Percentiles rank a stretch among this genome's conserved stretches.
These are phyloP conservation scores for Aspidoscelis tigris DNA, from an alignment of 2,113 vertebrate genomes.

Conservation along the genomic window DNA sequence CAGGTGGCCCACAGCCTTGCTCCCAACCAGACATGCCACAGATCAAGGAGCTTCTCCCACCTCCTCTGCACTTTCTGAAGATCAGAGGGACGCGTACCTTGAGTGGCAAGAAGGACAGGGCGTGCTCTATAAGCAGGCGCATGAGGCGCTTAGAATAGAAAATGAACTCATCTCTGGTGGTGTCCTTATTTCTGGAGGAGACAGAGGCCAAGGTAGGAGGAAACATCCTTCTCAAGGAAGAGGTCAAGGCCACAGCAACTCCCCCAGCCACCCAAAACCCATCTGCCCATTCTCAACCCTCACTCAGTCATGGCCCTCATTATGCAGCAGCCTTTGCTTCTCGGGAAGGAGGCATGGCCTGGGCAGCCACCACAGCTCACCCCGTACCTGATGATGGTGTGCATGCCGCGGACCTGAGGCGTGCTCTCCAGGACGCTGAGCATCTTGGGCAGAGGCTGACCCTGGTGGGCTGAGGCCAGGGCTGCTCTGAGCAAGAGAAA, in stretches of 20 bases:
- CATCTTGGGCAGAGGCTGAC: slow-evolving; percentile 85
- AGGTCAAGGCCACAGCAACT: neutral
- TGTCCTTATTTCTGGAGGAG: slow-evolving; percentile 87
- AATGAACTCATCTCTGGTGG: slow-evolving; percentile 90
- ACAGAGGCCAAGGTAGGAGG: neutral
- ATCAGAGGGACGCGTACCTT: slow-evolving; percentile 63
- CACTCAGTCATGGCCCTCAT: no score
- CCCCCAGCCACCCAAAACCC: neutral
- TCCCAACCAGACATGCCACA: neutral
- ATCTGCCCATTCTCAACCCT: neutral
- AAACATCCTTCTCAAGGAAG: no score
- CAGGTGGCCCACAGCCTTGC: neutral
- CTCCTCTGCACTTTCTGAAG: no score
- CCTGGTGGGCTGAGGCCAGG: slow-evolving; percentile 89
- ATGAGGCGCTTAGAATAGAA: slow-evolving; percentile 95
- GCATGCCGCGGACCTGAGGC: slow-evolving; percentile 90
- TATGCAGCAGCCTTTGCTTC: neutral
- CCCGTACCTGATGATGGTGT: slow-evolving; percentile 91
- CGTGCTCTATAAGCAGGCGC: slow-evolving; percentile 89
- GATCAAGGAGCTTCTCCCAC: no score
- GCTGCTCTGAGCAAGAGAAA: slow-evolving; percentile 78
- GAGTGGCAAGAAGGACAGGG: slow-evolving; percentile 89
- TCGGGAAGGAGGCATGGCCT: neutral
- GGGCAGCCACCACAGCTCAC: no score
- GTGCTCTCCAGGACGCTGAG: slow-evolving; percentile 88